These are phyloP conservation scores for Drosophila prostipennis DNA, from an alignment of 2,888 invertebrate species.

Conservation along the genomic window DNA sequence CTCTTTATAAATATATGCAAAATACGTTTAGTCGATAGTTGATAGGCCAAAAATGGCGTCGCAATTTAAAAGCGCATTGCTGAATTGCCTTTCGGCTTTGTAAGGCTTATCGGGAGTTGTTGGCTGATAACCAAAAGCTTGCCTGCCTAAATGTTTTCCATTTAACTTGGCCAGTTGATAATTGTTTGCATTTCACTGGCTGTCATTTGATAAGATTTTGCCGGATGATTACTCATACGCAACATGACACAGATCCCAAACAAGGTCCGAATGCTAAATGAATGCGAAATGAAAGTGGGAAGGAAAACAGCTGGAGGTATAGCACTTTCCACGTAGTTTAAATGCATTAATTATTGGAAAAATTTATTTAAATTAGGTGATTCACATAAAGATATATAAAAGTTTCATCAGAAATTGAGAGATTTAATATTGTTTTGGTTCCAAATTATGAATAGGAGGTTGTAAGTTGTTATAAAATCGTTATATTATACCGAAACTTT, in stretches of 20 bases:
- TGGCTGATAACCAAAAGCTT: slow-evolving; percentile 50
- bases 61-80: slow-evolving; percentile 72
- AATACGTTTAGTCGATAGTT: slow-evolving; percentile 47
- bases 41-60: slow-evolving; percentile 65
- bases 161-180: slow-evolving; percentile 55
- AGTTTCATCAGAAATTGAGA: too few species aligned
- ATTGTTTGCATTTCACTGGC: slow-evolving; percentile 47
- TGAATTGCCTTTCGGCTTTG: slow-evolving; percentile 58
- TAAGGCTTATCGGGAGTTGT: slow-evolving; percentile 63
- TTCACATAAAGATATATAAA: too few species aligned
- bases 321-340: background rate
- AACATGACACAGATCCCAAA: slow-evolving; percentile 26
- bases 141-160: slow-evolving; percentile 55
- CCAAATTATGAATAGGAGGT: too few species aligned
- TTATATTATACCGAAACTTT: too few species aligned
- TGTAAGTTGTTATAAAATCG: too few species aligned
- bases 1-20: slow-evolving; percentile 43
- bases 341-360: background rate
- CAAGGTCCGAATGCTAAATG: slow-evolving; percentile 6
- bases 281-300: slow-evolving; percentile 11
- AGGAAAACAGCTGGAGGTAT: background rate
- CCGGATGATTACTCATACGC: slow-evolving; percentile 39
- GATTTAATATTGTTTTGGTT: too few species aligned
- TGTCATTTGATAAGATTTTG: slow-evolving; percentile 48
- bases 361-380: too few species aligned